Evolutionary conservation across 2,113 vertebrate species (phyloP).

Genomic region (Microcebus lehilahytsara): DNA sequence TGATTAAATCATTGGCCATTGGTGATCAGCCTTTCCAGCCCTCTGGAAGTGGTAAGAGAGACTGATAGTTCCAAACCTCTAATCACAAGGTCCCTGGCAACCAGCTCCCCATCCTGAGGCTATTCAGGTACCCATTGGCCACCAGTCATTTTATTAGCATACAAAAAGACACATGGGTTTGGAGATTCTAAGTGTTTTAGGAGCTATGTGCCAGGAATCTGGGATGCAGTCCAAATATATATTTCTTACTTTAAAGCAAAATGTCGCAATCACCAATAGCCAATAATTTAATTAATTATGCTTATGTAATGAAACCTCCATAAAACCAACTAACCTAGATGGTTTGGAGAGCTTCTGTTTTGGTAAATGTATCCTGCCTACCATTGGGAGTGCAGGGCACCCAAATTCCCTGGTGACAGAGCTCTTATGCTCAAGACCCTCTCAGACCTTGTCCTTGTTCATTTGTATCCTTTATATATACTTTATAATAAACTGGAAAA

Average conservation of each 20-base stretch:
- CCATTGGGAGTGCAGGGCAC: neutral
- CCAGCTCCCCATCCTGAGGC: neutral
- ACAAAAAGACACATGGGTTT: neutral
- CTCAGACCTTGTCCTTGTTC: neutral
- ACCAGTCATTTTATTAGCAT: neutral
- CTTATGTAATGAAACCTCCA: neutral
- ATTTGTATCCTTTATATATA: neutral
- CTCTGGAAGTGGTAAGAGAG: neutral
- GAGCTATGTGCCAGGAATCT: neutral
- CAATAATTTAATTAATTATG: neutral
- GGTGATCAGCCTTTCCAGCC: too few species aligned
- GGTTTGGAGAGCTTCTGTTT: neutral
- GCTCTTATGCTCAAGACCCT: neutral
- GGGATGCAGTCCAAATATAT: neutral
- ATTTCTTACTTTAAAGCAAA: neutral
- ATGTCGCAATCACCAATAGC: neutral
- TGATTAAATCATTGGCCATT: neutral
- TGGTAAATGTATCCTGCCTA: neutral
- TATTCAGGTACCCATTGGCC: neutral
- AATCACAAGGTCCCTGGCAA: neutral
- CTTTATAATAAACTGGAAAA: neutral
- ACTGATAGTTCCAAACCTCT: neutral
- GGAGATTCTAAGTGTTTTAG: neutral
- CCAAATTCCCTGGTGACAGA: neutral
- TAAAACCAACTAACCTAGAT: neutral